phyloP scores from a whole-genome alignment of 2,113 vertebrate species.

The Danionella cerebrum region DNA sequence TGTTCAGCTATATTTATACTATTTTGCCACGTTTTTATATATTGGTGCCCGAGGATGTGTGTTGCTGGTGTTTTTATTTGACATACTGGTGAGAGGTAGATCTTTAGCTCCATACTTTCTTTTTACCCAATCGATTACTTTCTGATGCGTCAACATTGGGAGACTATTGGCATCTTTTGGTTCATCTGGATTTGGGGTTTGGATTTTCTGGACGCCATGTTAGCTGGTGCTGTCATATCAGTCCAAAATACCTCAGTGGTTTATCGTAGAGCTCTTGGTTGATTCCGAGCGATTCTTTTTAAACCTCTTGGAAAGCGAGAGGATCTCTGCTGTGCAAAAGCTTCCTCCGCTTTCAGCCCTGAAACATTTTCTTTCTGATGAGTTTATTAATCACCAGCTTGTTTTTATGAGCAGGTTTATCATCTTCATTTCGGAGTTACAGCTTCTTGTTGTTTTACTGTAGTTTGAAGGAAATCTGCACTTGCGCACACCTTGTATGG shows the following conservation, averaged over 20 bases:
- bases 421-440: background rate
- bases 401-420: background rate
- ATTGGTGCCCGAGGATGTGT: slow-evolving; percentile 18
- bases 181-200: background rate
- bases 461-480: slow-evolving; percentile 37
- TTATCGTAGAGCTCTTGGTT: background rate
- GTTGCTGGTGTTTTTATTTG: slow-evolving; percentile 17
- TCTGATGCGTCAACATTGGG: slow-evolving; percentile 25
- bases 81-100: slow-evolving; percentile 18
- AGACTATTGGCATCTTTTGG: background rate
- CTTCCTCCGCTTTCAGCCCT: background rate
- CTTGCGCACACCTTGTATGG: slow-evolving; percentile 36
- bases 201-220: slow-evolving; percentile 24
- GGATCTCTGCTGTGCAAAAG: slow-evolving; percentile 42
- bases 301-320: background rate
- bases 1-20: slow-evolving; percentile 36
- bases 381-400: background rate
- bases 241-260: slow-evolving; percentile 38
- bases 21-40: slow-evolving; percentile 8
- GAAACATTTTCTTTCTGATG: no score
- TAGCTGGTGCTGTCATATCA: slow-evolving; percentile 31
- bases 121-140: slow-evolving; percentile 27
- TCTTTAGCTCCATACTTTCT: slow-evolving; percentile 22
- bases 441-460: slow-evolving; percentile 12
- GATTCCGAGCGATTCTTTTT: background rate